Evolutionary conservation across 2,888 invertebrate genomes (phyloP).

Genomic region (Netelia virgata): DNA sequence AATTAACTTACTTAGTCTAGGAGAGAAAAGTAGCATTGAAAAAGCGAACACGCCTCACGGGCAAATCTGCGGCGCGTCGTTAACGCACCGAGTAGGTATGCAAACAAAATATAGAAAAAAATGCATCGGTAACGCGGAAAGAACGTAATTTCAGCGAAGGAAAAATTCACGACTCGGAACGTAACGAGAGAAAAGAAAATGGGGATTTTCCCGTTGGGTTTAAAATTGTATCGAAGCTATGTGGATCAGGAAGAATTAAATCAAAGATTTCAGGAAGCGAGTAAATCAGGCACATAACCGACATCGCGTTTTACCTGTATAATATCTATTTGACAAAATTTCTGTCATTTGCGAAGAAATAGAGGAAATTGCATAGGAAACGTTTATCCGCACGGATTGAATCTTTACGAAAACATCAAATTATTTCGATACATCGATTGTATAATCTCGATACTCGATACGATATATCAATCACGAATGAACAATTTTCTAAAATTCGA

Average conservation of each 20-base stretch:
- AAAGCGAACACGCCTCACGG: neutral
- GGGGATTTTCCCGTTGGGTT: neutral
- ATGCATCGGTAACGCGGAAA: neutral
- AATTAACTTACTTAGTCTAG: neutral
- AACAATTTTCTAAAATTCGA: neutral
- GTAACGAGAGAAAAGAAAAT: neutral
- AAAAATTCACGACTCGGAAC: neutral
- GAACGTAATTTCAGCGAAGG: neutral
- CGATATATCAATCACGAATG: too few relatives aligned
- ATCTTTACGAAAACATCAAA: neutral
- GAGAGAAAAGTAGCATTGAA: neutral
- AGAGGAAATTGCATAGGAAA: constrained; percentile 11
- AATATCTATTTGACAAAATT: constrained; percentile 3
- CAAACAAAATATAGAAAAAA: neutral
- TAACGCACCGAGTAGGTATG: neutral
- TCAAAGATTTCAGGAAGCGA: constrained; percentile 4
- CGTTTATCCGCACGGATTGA: constrained; percentile 23
- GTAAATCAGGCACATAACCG: neutral
- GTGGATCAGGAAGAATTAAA: neutral
- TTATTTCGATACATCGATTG: neutral
- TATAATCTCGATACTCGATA: too few relatives aligned
- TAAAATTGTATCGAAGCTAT: neutral
- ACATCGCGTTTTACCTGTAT: neutral
- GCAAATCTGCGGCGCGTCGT: neutral
- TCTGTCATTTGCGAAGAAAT: neutral